phyloP scores from a whole-genome alignment of 2,888 invertebrate species.

The Ochropleura leucogaster region DNA sequence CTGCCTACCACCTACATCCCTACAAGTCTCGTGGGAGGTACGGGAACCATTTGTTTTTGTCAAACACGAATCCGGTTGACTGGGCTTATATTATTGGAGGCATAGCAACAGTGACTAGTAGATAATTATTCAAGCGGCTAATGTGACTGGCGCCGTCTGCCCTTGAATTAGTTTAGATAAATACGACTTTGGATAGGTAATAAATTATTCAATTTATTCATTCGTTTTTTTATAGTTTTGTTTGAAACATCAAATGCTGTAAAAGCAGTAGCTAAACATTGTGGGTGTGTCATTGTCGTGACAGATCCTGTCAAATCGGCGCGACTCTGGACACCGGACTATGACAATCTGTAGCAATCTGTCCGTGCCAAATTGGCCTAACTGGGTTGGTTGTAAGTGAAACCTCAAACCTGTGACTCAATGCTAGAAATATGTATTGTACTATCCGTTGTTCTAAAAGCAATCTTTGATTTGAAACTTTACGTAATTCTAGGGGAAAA shows the following conservation, averaged over 20 bases:
- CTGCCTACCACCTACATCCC: conserved; percentile 7
- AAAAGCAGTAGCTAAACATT: too few relatives aligned
- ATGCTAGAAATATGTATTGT: not conserved
- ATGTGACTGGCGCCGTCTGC: conserved; percentile 48
- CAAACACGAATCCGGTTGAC: conserved; percentile 5
- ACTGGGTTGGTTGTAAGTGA: not conserved
- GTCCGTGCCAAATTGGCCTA: not conserved
- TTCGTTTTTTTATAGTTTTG: not conserved
- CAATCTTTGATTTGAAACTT: not conserved
- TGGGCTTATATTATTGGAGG: conserved; percentile 20
- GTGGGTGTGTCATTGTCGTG: too few relatives aligned
- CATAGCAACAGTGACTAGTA: conserved; percentile 33
- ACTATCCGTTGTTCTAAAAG: not conserved
- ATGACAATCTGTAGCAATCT: too few relatives aligned
- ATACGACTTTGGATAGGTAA: not conserved
- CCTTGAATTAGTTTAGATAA: conserved; percentile 2
- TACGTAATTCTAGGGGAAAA: not conserved
- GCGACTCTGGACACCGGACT: too few relatives aligned
- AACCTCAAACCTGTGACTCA: not conserved
- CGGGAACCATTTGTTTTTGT: conserved; percentile 33
- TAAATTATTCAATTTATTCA: not conserved
- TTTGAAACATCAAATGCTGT: not conserved
- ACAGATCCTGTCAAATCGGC: too few relatives aligned
- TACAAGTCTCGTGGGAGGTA: not conserved
- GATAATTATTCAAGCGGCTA: conserved; percentile 53